A percentile compares a stretch with the other conserved stretches of the same genome.
Conservation (phyloP, 2,113 vertebrate genomes). For the Acinonyx jubatus region DNA sequence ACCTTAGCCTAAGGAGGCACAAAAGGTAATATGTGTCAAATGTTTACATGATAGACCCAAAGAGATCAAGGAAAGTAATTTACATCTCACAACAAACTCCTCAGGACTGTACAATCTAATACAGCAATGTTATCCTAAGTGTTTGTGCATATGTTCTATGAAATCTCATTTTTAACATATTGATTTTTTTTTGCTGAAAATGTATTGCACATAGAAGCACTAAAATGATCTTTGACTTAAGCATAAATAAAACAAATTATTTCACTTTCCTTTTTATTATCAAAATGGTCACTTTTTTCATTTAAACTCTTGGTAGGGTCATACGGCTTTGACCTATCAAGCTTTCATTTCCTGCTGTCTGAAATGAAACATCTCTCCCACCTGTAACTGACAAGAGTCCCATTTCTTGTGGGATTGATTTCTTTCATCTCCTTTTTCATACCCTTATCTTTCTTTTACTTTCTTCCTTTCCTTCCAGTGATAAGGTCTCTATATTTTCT, state of each 20-base stretch:
- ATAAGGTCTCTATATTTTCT: constrained; percentile 39
- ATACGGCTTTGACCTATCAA: constrained; percentile 57
- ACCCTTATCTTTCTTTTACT: constrained; percentile 46
- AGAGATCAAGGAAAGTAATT: not conserved
- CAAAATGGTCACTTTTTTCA: constrained; percentile 60
- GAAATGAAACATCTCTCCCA: constrained; percentile 70
- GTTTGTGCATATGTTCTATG: not conserved
- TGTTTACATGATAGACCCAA: not conserved
- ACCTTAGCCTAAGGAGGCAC: not conserved
- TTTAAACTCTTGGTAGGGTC: constrained; percentile 47
- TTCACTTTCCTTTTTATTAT: constrained; percentile 59
- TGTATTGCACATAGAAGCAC: not conserved
- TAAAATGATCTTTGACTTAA: constrained; percentile 46
- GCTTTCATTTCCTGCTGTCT: constrained; percentile 73
- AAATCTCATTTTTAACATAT: constrained; percentile 49
- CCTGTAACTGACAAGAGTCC: constrained; percentile 69
- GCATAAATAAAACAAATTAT: constrained; percentile 47
- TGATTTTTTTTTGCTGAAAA: constrained; percentile 47
- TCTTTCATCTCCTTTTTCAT: constrained; percentile 59
- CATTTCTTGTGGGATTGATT: constrained; percentile 72
- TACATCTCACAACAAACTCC: constrained; percentile 7
- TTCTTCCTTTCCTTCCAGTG: not conserved
- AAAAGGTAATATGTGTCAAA: not conserved
- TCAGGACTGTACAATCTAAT: not conserved
- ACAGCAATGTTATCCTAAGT: not conserved